Evolutionary conservation across 2,797 vertebrate species (phyloP).

Genomic region (Chlorospingus semifuscus): DNA sequence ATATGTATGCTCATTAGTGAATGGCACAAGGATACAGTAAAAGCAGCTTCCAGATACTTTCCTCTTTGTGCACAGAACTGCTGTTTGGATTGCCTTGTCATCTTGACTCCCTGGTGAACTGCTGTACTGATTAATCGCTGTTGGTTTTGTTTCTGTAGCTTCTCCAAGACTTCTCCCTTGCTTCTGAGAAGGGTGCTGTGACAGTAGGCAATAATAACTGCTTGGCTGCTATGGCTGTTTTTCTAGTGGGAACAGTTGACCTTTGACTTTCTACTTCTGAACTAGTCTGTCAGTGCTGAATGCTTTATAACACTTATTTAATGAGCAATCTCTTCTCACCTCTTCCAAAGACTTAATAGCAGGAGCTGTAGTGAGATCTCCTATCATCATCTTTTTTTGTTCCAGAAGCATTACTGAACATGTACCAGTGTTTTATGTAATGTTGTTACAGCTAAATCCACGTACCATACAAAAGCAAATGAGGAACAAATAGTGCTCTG

Average conservation of each 20-base stretch:
- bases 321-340: constrained; percentile 54
- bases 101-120: neutral
- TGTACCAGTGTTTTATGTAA: neutral
- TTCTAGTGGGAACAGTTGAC: constrained; percentile 15
- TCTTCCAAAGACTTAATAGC: constrained; percentile 52
- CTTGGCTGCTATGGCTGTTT: neutral
- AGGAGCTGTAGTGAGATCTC: constrained; percentile 57
- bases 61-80: neutral
- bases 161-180: neutral
- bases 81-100: neutral
- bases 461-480: neutral
- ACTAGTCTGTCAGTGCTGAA: constrained; percentile 25
- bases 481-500: neutral
- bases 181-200: constrained; percentile 9
- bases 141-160: neutral
- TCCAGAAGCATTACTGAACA: constrained; percentile 1
- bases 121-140: neutral
- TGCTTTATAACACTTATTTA: constrained; percentile 44
- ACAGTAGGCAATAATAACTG: neutral
- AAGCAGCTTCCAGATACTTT: neutral
- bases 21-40: neutral
- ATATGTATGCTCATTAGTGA: neutral
- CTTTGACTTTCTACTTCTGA: constrained; percentile 50
- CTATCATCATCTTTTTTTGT: constrained; percentile 49
- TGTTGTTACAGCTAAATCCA: neutral